Base-by-base conservation (phyloP, 2,797 vertebrate species). In the Propithecus perrieri region DNA sequence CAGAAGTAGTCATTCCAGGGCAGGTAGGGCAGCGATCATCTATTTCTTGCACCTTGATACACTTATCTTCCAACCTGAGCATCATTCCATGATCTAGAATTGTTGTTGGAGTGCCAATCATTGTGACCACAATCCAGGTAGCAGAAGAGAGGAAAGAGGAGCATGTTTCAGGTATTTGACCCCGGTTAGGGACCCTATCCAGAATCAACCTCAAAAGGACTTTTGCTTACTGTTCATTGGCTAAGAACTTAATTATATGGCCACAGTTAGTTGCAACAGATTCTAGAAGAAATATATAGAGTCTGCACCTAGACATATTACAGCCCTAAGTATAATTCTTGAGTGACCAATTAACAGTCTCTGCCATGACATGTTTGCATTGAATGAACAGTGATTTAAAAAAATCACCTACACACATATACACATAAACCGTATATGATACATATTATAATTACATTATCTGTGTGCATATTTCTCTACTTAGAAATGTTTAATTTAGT, bases 21-120 rank as follows among this genome's bases (percentile, higher is more conserved):
- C 5, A 80, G 5, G 0, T 1, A 41, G 22, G 46, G 7, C 1
- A 72, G n/a, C 3, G 0, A 4, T 61, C 2, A 15, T 26, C 5
- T 76, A 18, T 57, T 87, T 76, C 26, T 84, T 74, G 2, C 2
- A 26, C 0, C 33, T 38, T 85, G 17, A 26, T 83, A 22, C 8
- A 14, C 15, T 85, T 41, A 7, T 7, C 5, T 61, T 79, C 2
- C 30, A 72, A 17, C 24, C 20, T 83, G 3, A 76, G 59, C 9
- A 13, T 67, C 30, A 20, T 24, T 33, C 20, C 48, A 22, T 24
- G 26, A 59, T 12, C 33, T 67, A 35, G 24, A 72, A 67, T 48
- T 69, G 17, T 4, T 83, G 7, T 20, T 81, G 28, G 22, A 33
- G 30, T 65, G 72, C 4, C 2, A 67, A 0, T 50, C 33, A 41